phyloP scores from a whole-genome alignment of 2,888 invertebrate species.

The Caenorhabditis sp. region DNA sequence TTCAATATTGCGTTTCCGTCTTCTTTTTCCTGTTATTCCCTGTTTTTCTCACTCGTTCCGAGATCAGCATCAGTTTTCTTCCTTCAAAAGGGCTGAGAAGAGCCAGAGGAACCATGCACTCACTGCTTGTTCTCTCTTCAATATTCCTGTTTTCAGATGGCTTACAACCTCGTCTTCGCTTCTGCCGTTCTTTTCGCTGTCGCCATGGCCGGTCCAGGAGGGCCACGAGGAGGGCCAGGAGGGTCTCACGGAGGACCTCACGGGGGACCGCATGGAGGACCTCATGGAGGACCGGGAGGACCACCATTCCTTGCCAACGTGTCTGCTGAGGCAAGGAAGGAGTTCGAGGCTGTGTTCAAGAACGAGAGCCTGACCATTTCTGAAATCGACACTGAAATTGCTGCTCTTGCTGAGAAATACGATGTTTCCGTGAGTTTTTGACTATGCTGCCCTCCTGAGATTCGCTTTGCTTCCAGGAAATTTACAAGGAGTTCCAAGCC shows the following conservation, averaged over 20 bases:
- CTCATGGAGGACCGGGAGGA: constrained; percentile 14
- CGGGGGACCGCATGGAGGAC: constrained; percentile 18
- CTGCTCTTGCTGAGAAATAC: constrained; percentile 61
- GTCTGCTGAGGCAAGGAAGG: constrained; percentile 26
- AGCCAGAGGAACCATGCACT: not conserved
- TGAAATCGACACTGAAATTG: constrained; percentile 42
- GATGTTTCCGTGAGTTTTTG: constrained; percentile 53
- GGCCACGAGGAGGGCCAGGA: constrained; percentile 15
- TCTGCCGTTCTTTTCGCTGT: not conserved
- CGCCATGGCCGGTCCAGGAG: constrained; percentile 19
- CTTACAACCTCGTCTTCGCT: not conserved
- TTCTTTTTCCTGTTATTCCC: not conserved
- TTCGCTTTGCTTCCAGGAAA: constrained; percentile 26
- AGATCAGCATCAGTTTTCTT: constrained; percentile 9
- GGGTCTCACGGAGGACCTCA: constrained; percentile 26
- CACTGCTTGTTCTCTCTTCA: not conserved
- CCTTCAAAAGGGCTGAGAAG: not conserved
- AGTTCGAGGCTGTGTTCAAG: constrained; percentile 33
- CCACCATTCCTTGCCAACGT: constrained; percentile 48
- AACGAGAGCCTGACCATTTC: constrained; percentile 56
- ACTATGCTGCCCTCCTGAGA: no score
- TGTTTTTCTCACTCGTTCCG: not conserved
- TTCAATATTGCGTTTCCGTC: constrained; percentile 3
- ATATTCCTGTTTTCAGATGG: constrained; percentile 13
- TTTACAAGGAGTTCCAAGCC: constrained; percentile 57